phyloP scores from a whole-genome alignment of 1,140 invertebrate species.

The Cheumatopsyche charites region DNA sequence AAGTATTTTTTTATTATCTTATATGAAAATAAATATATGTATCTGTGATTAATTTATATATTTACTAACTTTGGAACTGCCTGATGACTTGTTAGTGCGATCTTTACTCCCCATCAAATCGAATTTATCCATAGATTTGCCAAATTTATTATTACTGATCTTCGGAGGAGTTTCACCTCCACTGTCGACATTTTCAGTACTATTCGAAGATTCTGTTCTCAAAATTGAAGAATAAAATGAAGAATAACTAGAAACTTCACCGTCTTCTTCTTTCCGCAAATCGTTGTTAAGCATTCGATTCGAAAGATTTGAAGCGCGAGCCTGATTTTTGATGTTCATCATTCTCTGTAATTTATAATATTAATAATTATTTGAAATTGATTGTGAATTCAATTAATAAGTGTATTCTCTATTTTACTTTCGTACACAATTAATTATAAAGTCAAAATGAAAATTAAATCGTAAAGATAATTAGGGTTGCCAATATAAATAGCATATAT shows the following conservation, averaged over 20 bases:
- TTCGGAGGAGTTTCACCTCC: slow-evolving; percentile 18
- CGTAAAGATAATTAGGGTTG: no score
- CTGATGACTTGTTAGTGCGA: background rate
- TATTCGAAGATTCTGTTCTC: slow-evolving; percentile 56
- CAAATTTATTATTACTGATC: background rate
- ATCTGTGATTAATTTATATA: background rate
- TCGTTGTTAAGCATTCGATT: background rate
- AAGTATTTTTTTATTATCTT: no score
- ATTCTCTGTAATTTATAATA: background rate
- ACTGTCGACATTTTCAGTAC: slow-evolving; percentile 23
- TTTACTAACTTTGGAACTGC: background rate
- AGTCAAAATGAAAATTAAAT: no score
- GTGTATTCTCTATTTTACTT: no score
- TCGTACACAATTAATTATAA: no score
- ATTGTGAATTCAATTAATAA: no score
- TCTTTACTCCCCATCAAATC: slow-evolving; percentile 5
- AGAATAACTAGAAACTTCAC: slow-evolving; percentile 62
- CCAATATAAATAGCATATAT: no score
- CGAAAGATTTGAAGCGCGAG: no score
- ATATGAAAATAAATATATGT: background rate
- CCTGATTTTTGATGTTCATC: background rate
- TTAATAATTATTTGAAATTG: no score
- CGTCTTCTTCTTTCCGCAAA: slow-evolving; percentile 46
- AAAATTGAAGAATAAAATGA: slow-evolving; percentile 64
- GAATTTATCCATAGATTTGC: slow-evolving; percentile 14